Evolutionary conservation across 2,888 invertebrate genomes (phyloP).

Genomic region (Linnaemya tessellans): DNA sequence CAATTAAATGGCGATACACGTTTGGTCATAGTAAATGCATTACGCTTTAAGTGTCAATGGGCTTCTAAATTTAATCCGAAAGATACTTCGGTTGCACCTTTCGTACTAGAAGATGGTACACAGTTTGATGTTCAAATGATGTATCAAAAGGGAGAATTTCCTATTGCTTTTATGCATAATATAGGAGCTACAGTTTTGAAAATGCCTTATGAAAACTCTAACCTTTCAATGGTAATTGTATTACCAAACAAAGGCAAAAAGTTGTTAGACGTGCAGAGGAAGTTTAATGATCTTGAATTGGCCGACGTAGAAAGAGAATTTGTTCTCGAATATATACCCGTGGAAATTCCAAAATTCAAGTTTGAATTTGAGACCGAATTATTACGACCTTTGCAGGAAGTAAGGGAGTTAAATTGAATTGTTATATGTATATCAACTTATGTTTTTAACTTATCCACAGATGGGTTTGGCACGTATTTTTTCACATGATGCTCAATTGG

Average conservation of each 20-base stretch:
- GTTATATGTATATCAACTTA: slow-evolving; percentile 78
- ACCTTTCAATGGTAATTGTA: slow-evolving; percentile 90
- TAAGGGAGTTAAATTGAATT: slow-evolving; percentile 56
- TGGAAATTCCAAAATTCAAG: slow-evolving; percentile 91
- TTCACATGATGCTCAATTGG: slow-evolving; percentile 85
- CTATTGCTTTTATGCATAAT: slow-evolving; percentile 84
- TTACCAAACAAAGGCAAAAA: slow-evolving; percentile 90
- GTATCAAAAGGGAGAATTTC: not conserved
- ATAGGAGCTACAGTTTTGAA: slow-evolving; percentile 84
- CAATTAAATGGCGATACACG: slow-evolving; percentile 85
- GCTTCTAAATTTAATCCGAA: slow-evolving; percentile 80
- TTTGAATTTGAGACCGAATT: slow-evolving; percentile 89
- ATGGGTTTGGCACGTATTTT: slow-evolving; percentile 89
- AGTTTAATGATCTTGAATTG: slow-evolving; percentile 84
- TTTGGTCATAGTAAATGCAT: slow-evolving; percentile 91
- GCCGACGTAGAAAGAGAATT: not conserved
- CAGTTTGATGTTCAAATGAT: slow-evolving; percentile 86
- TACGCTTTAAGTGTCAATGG: slow-evolving; percentile 94
- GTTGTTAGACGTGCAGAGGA: slow-evolving; percentile 86
- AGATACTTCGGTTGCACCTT: slow-evolving; percentile 83
- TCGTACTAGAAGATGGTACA: no score
- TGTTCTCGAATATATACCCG: slow-evolving; percentile 78
- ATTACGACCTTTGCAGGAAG: slow-evolving; percentile 85
- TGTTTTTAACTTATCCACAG: slow-evolving; percentile 78
- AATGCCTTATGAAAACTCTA: slow-evolving; percentile 88